Evolutionary conservation across 2,797 vertebrate genomes (phyloP), one percentile per base, ranked within the genome.

Genomic region (Manis javanica): DNA sequence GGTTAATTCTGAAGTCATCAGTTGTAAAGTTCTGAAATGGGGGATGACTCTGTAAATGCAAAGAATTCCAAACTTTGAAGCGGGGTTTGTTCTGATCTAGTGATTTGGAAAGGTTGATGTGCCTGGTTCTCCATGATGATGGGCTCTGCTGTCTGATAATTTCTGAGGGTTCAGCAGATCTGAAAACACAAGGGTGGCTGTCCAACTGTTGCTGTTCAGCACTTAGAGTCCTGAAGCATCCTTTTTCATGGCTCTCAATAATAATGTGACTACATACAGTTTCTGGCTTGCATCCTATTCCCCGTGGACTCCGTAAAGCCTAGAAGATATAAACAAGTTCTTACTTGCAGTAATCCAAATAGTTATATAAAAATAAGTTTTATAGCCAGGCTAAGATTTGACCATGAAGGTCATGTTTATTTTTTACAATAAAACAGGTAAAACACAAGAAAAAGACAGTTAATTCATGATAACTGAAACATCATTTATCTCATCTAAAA

Each of bases 221-320:
- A 71, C 69, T 59, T 11, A 93, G 39, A 81, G 90, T 57, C 90
- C 49, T 94, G 75, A 63, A 96, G 89, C 0, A 84, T 61, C 90
- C 96, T 4, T 5, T 53, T 9, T 95, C 90, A 71, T 94, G 95
- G 34, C 97, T 94, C 87, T 94, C 92, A 68, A 92, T 53, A 78
- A n/a, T 69, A 84, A 87, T 94, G 10, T 21, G 7, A 64, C 75
- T 91, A 34, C 97, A 92, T 29, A 96, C 90, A 95, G 96, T 91
- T 71, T 93, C 96, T 42, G 94, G 88, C 18, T 16, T 46, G 68
- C 57, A 49, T n/a, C 83, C 71, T 93, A 96, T 82, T 95, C 75
- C 72, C 94, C 7, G 7, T 0, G 90, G 93, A 88, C 78, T 97
- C 98, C 96, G 97, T 29, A 98, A 98, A 93, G 0, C 97, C 37